Evolutionary conservation across 2,888 invertebrate genomes (phyloP).

Genomic region (Morpho helenor): DNA sequence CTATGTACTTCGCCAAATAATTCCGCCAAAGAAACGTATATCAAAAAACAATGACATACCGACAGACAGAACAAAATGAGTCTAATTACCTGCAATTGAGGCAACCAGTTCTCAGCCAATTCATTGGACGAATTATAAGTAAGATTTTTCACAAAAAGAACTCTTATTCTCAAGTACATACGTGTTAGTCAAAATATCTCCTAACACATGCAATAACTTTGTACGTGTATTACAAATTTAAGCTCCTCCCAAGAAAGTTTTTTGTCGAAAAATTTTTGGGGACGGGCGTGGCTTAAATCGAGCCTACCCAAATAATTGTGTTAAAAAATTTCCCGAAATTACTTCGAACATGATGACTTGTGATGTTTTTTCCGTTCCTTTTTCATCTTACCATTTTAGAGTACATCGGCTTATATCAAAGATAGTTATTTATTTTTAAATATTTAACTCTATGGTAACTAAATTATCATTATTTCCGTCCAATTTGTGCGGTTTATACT

Average conservation of each 20-base stretch:
- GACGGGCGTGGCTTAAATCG: slow-evolving; percentile 20
- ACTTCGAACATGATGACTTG: slow-evolving; percentile 12
- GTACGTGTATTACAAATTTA: slow-evolving; percentile 11
- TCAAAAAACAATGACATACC: slow-evolving; percentile 44
- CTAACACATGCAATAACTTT: slow-evolving; percentile 9
- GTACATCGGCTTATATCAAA: not conserved
- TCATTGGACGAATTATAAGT: not conserved
- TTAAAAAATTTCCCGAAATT: slow-evolving; percentile 18
- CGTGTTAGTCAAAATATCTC: slow-evolving; percentile 4
- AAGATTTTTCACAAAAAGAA: not conserved
- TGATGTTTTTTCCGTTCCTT: slow-evolving; percentile 7
- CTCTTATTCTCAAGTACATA: not conserved
- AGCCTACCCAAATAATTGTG: slow-evolving; percentile 24
- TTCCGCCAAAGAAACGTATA: slow-evolving; percentile 33
- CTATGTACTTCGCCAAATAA: slow-evolving; percentile 21
- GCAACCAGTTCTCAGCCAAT: slow-evolving; percentile 19
- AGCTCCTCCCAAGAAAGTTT: slow-evolving; percentile 21
- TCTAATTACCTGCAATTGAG: slow-evolving; percentile 45
- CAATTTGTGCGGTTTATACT: no score
- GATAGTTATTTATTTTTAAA: no score
- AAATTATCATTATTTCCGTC: no score
- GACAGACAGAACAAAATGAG: slow-evolving; percentile 42
- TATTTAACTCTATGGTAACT: no score
- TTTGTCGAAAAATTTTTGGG: slow-evolving; percentile 22
- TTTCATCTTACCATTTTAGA: not conserved